Conservation (phyloP, 2,888 invertebrate species). For the Synergus laeviventris region DNA sequence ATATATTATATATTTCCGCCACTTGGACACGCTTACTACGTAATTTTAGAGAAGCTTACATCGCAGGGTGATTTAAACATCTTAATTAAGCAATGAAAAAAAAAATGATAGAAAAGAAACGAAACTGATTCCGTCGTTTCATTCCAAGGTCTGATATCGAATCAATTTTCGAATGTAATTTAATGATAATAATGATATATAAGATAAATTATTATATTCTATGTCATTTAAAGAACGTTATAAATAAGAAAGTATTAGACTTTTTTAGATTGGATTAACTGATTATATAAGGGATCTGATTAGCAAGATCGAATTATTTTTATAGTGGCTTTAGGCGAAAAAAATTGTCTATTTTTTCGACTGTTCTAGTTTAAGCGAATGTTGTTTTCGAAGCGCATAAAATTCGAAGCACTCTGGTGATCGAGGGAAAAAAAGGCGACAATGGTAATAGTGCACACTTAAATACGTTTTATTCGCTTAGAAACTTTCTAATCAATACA, state of each 20-base stretch:
- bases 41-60: constrained; percentile 40
- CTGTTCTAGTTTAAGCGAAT: constrained; percentile 42
- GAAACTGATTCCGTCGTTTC: constrained; percentile 16
- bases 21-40: constrained; percentile 17
- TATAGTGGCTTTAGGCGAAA: constrained; percentile 28
- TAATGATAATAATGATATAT: constrained; percentile 3
- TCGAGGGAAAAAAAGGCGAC: constrained; percentile 36
- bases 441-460: constrained; percentile 69
- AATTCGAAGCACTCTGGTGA: background rate
- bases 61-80: constrained; percentile 43
- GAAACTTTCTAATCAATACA: constrained; percentile 55
- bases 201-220: constrained; percentile 19
- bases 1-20: constrained; percentile 42
- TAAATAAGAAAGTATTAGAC: constrained; percentile 21
- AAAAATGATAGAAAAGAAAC: background rate
- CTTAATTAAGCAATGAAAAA: constrained; percentile 41
- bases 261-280: constrained; percentile 11
- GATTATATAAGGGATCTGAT: constrained; percentile 33
- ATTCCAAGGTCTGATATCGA: constrained; percentile 19
- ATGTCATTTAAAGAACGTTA: background rate
- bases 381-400: constrained; percentile 9
- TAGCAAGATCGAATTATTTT: constrained; percentile 12
- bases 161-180: constrained; percentile 1
- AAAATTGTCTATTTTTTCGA: constrained; percentile 36
- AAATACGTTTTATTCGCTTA: constrained; percentile 73